These are phyloP conservation scores for Ganaspis brasiliensis DNA, from an alignment of 2,888 invertebrate species.

Conservation along the genomic window DNA sequence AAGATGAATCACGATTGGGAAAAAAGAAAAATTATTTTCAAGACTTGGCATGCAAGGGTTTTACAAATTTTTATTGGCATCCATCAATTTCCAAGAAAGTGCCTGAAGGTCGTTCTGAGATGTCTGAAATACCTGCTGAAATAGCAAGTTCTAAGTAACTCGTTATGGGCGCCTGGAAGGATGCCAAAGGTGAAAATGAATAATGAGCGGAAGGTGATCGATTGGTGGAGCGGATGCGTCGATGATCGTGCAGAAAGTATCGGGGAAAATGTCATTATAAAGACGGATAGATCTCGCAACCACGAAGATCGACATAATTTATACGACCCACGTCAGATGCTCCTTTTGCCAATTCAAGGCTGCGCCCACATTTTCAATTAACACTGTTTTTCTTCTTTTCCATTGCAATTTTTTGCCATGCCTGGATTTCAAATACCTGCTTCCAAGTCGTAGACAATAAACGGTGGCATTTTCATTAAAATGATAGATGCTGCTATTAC, in stretches of 20 bases:
- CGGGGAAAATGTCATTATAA: conserved; percentile 23
- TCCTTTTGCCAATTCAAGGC: conserved; percentile 43
- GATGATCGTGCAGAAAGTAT: conserved; percentile 29
- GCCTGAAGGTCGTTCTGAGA: conserved; percentile 20
- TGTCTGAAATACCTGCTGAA: conserved; percentile 21
- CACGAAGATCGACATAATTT: conserved; percentile 39
- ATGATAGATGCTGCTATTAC: conserved; percentile 37
- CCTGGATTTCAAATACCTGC: not conserved
- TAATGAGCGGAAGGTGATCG: conserved; percentile 41
- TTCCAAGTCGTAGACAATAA: not conserved
- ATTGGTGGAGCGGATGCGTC: conserved; percentile 26
- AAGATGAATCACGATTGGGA: not conserved
- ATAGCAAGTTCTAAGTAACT: conserved; percentile 36
- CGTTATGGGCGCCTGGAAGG: conserved; percentile 23
- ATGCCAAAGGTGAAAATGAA: conserved; percentile 42
- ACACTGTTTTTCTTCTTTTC: conserved; percentile 42
- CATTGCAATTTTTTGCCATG: conserved; percentile 19
- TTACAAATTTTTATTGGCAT: conserved; percentile 26
- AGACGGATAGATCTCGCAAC: conserved; percentile 40
- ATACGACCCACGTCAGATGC: conserved; percentile 35
- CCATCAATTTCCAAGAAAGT: conserved; percentile 37
- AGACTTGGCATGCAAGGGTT: conserved; percentile 5
- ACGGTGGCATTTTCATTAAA: conserved; percentile 38
- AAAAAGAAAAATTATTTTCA: not conserved
- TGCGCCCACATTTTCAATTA: conserved; percentile 50